Evolutionary conservation across 2,888 invertebrate genomes (phyloP), one percentile per base, ranked within the genome.

Genomic region (Steinernema carpocapsae): DNA sequence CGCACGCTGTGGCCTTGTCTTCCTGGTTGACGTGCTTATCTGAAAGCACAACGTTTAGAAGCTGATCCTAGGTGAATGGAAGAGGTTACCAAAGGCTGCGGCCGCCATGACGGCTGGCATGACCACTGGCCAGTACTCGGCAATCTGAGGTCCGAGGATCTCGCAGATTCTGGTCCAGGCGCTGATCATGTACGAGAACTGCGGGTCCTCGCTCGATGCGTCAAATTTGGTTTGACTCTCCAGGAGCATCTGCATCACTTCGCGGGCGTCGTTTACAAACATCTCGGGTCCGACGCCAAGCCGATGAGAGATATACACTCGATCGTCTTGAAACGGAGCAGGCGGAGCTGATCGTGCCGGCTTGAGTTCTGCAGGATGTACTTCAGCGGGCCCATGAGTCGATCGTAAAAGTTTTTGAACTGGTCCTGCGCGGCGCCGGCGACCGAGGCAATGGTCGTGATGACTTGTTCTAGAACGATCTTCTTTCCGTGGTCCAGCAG

Each of bases 161-260:
- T 95, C 95, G 90, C 99, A 99, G 89, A 99, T 96, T 81, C 99
- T 92, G 0, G 97, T 95, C 99, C 99, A 99, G 0, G 97, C 97
- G 0, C 96, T 95, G 82, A 99, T 97, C 88, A 99, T 92, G 89
- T 96, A 99, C 14, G 95, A 94, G 29, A 96, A 93, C 89, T 90
- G 84, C 0, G 81, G 82, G 72, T 82, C 79, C 56, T 80, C 82
- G 59, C 80, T 73, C 7, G 71, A 45, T n/a, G 59, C 43, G 22
- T 76, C 76, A 19, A 64, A 64, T 14, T 37, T 29, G 17, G 64
- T 32, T 26, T 59, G 95, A 0, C 94, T 94, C 89, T 94, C 93
- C 79, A 97, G 88, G 73, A 97, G 90, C 90, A 97, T 91, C 85
- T 95, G 93, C 97, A 97, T 97, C 19, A 97, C 93, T 88, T 95